Evolutionary conservation across 1,140 invertebrate species (phyloP).

Genomic region (Mamestra configurata): DNA sequence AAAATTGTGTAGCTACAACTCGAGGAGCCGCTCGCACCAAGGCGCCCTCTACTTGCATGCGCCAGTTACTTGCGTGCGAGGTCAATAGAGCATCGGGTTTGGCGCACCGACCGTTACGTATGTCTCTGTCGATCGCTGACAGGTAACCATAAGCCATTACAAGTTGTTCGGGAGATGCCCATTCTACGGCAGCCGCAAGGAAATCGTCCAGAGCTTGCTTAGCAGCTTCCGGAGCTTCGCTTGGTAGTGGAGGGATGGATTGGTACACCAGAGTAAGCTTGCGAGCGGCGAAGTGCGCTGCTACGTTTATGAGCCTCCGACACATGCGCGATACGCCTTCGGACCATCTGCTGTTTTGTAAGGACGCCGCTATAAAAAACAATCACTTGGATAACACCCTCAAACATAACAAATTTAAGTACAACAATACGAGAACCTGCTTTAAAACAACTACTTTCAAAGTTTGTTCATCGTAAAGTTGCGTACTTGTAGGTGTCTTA

Average conservation of each 20-base stretch:
- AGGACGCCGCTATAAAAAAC: constrained; percentile 61
- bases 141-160: constrained; percentile 73
- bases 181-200: constrained; percentile 74
- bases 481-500: background rate
- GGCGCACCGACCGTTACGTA: constrained; percentile 60
- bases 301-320: constrained; percentile 73
- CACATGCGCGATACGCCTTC: constrained; percentile 72
- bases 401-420: background rate
- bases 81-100: constrained; percentile 67
- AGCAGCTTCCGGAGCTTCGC: constrained; percentile 63
- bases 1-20: constrained; percentile 73
- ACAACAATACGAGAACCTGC: background rate
- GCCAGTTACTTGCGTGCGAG: constrained; percentile 69
- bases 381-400: background rate
- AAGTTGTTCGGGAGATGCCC: constrained; percentile 74
- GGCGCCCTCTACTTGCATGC: constrained; percentile 70
- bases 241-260: constrained; percentile 50
- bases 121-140: constrained; percentile 63
- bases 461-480: background rate
- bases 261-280: constrained; percentile 66
- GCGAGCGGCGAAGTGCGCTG: constrained; percentile 74
- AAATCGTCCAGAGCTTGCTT: constrained; percentile 74
- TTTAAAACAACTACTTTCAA: background rate
- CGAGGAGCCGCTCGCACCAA: constrained; percentile 72
- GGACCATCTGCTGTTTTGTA: constrained; percentile 75